Evolutionary conservation across 2,113 vertebrate genomes (phyloP), one percentile per base, ranked within the genome.

Genomic region (Platysteira castanea): DNA sequence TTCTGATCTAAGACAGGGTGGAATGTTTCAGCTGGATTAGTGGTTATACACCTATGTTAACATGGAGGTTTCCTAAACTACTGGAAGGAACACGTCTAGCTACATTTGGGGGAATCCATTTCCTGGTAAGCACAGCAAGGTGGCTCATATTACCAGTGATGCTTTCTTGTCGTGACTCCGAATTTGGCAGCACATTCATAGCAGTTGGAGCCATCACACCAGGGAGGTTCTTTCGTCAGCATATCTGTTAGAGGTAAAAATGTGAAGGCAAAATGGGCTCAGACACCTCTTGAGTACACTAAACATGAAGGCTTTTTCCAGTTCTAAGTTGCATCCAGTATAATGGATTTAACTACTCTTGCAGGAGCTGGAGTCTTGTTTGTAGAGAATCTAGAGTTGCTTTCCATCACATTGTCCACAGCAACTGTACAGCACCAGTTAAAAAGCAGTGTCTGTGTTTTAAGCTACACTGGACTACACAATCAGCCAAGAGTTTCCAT

Each of bases 161-260:
- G 99, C 87, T 99, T 99, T 68, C 99, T 98, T 35, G 99, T 99
- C 2, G 99, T 99, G 88, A 99, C 99, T 88, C 99, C 99, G 63
- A 99, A 99, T 98, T 99, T 99, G 98, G 99, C 99, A 71, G 93
- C 90, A 94, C 99, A 99, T 96, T 99, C 99, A 7, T 99, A 99
- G 96, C 99, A 99, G 98, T 99, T 99, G 90, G 99, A 99, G 52
- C 99, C 99, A 26, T 99, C 99, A 76, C 99, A 99, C 99, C 99
- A 99, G 1, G 99, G 99, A 61, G 99, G 99, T 97, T 99, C 99
- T 98, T 99, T 99, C 94, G 99, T 99, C 94, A 99, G 97, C 99
- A 99, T 99, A 95, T 99, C 99, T 99, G 95, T 93, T 27, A 61
- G 39, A 90, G 76, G 23, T 33, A 90, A 84, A 94, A 92, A 86